These are phyloP conservation scores for Cepaea hortensis DNA, from an alignment of 2,888 invertebrate genomes.

Conservation along the genomic window DNA sequence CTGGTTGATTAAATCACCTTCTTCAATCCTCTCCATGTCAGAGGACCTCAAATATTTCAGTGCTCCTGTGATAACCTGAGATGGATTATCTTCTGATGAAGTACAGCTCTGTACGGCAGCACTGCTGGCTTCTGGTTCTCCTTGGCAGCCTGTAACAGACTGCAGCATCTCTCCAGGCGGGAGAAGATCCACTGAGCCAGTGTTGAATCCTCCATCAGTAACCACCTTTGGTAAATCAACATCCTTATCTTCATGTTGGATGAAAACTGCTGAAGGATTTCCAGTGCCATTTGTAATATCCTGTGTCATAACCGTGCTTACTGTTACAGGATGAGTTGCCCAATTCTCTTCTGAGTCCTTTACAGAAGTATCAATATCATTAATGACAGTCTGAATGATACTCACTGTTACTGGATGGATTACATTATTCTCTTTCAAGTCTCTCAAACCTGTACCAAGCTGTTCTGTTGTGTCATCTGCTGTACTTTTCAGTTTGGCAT, in stretches of 20 bases:
- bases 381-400: too few species aligned
- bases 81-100: not conserved
- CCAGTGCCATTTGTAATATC: constrained; percentile 80
- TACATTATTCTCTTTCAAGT: too few species aligned
- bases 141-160: constrained; percentile 47
- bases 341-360: constrained; percentile 18
- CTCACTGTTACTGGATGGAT: too few species aligned
- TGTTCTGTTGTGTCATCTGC: too few species aligned
- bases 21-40: not conserved
- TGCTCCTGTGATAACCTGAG: not conserved
- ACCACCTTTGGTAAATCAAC: constrained; percentile 52
- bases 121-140: constrained; percentile 29
- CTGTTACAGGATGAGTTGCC: constrained; percentile 50
- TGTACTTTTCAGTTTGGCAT: too few species aligned
- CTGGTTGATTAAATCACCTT: not conserved
- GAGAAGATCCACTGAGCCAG: constrained; percentile 50
- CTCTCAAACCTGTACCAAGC: too few species aligned
- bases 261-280: constrained; percentile 73
- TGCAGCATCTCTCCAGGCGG: constrained; percentile 47
- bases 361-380: too few species aligned
- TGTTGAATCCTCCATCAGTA: constrained; percentile 51
- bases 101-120: constrained; percentile 29
- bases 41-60: not conserved
- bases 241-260: constrained; percentile 47
- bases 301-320: constrained; percentile 85